Base-by-base conservation (phyloP, 2,113 vertebrate genomes). In the Nesogale talazaci region DNA sequence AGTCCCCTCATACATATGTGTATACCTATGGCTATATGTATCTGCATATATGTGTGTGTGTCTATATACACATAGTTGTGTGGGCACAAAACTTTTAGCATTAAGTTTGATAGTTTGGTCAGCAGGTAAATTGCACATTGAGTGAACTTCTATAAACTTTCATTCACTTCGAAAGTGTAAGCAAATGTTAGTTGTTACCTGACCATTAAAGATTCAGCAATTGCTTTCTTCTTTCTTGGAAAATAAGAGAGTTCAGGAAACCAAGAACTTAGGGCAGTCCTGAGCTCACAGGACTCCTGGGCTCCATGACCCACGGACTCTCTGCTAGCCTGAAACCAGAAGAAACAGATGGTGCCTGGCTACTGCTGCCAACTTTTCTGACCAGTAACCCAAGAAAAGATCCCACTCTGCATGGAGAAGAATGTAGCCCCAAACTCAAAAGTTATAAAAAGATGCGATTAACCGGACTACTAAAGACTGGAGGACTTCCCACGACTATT, bases 71-170 rank as follows among this genome's bases (percentile, higher is more conserved):
- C 12, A 25, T n/a, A 70, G 15, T 92, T 80, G 56, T 25, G 57
- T 83, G 78, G 94, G 34, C 90, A 96, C 59, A 84, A 67, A 88
- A 40, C 91, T 94, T 94, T 15, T 67, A 93, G 83, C 75, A 91
- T 92, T 87, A 86, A 85, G 82, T 94, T 91, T 93, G n/a, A 15
- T 84, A 83, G 65, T 42, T 91, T 56, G 95, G 36, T 86, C 27
- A 80, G 61, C 76, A 5, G 74, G 67, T 84, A 81, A 76, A 87
- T 94, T 88, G 90, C 36, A 83, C 15, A 40, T 42, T 75, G n/a
- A 86, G 84, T 86, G 93, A 80, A 90, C 23, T 63, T 90, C 14
- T 52, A 40, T 12, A 90, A 38, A 40, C 69, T 79, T 34, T 42
- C 77, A 67, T 52, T 52, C 67, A 31, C 83, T 83, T 89, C 90